Evolutionary conservation across 2,113 vertebrate species (phyloP).

Genomic region (Piaya cayana): DNA sequence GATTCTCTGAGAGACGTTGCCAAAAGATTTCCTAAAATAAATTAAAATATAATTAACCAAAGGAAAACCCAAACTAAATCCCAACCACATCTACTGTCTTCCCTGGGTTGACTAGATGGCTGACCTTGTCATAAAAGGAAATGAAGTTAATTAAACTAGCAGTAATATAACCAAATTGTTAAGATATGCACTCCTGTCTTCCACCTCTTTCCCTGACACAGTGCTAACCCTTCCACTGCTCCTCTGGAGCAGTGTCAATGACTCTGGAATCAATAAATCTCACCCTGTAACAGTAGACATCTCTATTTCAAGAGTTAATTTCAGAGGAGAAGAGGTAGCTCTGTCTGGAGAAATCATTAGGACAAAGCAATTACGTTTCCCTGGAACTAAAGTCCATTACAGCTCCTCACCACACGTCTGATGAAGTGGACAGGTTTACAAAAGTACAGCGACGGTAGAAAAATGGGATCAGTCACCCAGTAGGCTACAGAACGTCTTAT

Average conservation of each 20-base stretch:
- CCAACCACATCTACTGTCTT: neutral
- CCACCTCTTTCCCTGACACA: neutral
- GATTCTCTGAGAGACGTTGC: too few relatives aligned
- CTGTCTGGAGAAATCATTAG: neutral
- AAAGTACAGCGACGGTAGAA: neutral
- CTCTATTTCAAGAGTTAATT: neutral
- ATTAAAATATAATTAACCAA: too few relatives aligned
- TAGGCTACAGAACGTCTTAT: neutral
- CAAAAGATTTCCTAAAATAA: neutral
- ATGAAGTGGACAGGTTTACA: neutral
- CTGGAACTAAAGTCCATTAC: neutral
- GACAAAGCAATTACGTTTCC: neutral
- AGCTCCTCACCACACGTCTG: neutral
- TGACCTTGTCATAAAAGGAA: neutral
- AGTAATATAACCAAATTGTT: neutral
- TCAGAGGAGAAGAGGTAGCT: neutral
- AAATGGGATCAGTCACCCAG: neutral
- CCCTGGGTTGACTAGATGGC: neutral
- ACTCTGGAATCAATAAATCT: neutral
- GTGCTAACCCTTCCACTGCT: neutral
- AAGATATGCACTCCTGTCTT: neutral
- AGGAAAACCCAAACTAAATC: too few relatives aligned
- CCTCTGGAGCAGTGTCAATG: neutral
- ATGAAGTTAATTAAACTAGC: neutral
- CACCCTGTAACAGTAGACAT: neutral